These are phyloP conservation scores for Dryoscopus gambensis DNA, from an alignment of 2,113 vertebrate species.

Conservation along the genomic window DNA sequence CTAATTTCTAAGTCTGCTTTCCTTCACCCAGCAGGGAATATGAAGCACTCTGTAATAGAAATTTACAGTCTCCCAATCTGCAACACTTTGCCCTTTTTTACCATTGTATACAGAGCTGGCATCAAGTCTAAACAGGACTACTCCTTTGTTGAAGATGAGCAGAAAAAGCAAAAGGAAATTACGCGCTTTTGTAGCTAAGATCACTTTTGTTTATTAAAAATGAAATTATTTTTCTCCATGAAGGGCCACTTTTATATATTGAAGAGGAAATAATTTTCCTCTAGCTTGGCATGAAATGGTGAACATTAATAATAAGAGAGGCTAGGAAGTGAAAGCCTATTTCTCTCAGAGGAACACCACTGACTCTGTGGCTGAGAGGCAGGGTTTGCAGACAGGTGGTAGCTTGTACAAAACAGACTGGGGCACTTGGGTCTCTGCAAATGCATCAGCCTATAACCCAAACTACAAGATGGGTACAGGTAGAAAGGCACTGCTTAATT, in stretches of 20 bases:
- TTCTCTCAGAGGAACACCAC: not conserved
- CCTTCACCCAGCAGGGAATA: not conserved
- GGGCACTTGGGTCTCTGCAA: not conserved
- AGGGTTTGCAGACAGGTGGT: not conserved
- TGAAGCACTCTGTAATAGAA: not conserved
- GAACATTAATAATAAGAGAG: not conserved
- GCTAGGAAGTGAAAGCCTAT: not conserved
- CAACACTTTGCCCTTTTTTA: not conserved
- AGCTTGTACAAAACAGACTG: not conserved
- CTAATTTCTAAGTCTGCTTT: not conserved
- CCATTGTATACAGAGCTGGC: not conserved
- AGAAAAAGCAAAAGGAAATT: not conserved
- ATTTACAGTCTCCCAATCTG: not conserved
- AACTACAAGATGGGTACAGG: not conserved
- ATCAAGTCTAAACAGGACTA: not conserved
- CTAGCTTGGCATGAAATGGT: not conserved
- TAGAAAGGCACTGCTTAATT: not conserved
- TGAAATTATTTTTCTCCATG: not conserved
- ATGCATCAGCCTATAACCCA: not conserved
- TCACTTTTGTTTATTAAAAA: not conserved
- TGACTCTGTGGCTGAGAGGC: not conserved
- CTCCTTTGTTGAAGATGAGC: not conserved
- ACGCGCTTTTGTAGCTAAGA: not conserved
- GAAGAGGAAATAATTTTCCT: conserved; percentile 8
- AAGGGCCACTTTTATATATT: not conserved